Conservation (phyloP, 2,113 vertebrate species). For the Conger conger region DNA sequence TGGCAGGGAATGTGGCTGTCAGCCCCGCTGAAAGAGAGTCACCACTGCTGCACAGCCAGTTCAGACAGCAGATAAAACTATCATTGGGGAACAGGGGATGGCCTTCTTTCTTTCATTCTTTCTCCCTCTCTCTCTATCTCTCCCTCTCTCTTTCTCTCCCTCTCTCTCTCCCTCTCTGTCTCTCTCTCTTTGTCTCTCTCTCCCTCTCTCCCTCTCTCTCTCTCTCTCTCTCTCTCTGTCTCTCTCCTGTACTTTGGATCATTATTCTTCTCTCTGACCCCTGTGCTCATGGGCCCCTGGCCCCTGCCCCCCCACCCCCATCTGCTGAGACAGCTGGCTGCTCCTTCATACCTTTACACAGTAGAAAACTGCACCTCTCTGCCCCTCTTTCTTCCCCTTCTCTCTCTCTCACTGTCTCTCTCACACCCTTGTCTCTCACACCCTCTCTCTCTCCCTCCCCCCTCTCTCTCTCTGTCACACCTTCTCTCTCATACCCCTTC, state of each 20-base stretch:
- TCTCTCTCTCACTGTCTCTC: too few relatives aligned
- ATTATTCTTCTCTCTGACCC: not conserved
- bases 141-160: not conserved
- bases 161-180: not conserved
- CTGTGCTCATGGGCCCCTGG: not conserved
- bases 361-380: not conserved
- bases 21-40: not conserved
- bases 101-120: not conserved
- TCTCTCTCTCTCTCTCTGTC: not conserved
- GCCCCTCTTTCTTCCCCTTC: too few relatives aligned
- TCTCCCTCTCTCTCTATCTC: not conserved
- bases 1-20: not conserved
- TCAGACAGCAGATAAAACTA: not conserved
- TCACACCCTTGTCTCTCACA: too few relatives aligned
- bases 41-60: not conserved
- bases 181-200: not conserved
- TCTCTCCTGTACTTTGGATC: not conserved
- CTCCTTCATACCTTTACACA: not conserved
- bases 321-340: not conserved
- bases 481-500: not conserved
- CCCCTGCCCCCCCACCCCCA: not conserved
- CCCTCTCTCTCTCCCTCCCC: too few relatives aligned
- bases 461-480: too few relatives aligned
- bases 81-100: not conserved
- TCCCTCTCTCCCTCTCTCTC: not conserved